phyloP scores from a whole-genome alignment of 2,888 invertebrate species.

The Ormia ochracea region DNA sequence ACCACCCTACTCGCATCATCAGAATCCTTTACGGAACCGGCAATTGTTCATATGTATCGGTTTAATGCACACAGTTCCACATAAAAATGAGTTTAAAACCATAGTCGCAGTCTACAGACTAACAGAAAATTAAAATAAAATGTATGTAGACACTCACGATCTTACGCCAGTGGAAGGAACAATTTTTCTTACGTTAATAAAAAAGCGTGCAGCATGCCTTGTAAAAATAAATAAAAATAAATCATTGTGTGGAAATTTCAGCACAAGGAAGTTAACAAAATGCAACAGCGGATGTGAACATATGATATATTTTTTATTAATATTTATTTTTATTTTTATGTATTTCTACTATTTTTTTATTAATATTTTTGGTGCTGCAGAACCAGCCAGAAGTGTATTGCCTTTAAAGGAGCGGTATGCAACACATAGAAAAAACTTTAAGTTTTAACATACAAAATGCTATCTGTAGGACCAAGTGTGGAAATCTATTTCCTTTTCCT shows the following conservation, averaged over 20 bases:
- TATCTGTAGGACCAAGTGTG: too few relatives aligned
- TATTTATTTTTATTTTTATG: slow-evolving; percentile 30
- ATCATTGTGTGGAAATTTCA: slow-evolving; percentile 52
- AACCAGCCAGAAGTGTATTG: too few relatives aligned
- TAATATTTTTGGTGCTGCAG: background rate
- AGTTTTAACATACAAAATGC: too few relatives aligned
- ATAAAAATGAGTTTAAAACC: slow-evolving; percentile 3
- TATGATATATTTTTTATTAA: slow-evolving; percentile 42
- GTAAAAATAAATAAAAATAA: slow-evolving; percentile 48
- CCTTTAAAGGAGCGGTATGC: too few relatives aligned
- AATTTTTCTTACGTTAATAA: background rate
- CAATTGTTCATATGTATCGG: background rate
- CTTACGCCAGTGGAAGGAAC: slow-evolving; percentile 18
- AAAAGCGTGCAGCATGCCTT: slow-evolving; percentile 32
- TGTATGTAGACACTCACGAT: background rate
- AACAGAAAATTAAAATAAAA: background rate
- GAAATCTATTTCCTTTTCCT: too few relatives aligned
- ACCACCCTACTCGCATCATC: background rate
- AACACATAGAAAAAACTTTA: too few relatives aligned
- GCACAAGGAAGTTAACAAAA: slow-evolving; percentile 14
- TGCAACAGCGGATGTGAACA: slow-evolving; percentile 51
- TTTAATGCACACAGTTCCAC: background rate
- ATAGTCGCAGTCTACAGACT: slow-evolving; percentile 1
- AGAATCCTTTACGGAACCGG: background rate
- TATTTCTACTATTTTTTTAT: background rate